These are phyloP conservation scores for Psettodes erumei DNA, from an alignment of 2,113 vertebrate species.

Conservation along the genomic window DNA sequence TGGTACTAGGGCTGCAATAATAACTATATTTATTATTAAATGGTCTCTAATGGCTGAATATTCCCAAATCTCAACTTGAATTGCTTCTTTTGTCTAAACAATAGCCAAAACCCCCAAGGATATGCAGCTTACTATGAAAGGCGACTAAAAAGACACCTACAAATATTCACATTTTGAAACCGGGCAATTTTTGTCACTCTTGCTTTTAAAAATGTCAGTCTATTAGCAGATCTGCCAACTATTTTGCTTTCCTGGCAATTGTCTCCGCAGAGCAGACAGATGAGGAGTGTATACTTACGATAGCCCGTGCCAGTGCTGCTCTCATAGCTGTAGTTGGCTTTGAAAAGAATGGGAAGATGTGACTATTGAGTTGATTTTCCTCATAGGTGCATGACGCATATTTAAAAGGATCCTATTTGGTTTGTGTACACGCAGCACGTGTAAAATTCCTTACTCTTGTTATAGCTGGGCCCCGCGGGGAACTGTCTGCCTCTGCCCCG, in stretches of 20 bases:
- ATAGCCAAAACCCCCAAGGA: neutral
- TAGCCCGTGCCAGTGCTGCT: slow-evolving; percentile 86
- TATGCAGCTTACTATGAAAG: neutral
- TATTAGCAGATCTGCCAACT: no score
- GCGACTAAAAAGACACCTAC: no score
- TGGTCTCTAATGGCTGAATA: neutral
- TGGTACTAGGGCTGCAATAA: neutral
- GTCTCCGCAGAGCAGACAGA: slow-evolving; percentile 1
- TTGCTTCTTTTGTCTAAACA: neutral
- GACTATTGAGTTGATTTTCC: neutral
- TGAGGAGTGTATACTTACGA: slow-evolving; percentile 81
- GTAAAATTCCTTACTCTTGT: slow-evolving; percentile 70
- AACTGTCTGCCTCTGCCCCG: slow-evolving; percentile 81
- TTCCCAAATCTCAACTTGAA: neutral
- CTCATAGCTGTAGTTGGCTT: slow-evolving; percentile 90
- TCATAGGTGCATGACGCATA: neutral
- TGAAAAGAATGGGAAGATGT: slow-evolving; percentile 41
- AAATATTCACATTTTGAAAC: neutral
- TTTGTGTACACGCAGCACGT: neutral
- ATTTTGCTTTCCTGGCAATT: no score
- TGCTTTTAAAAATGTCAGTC: no score
- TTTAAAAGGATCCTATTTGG: neutral
- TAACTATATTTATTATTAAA: neutral
- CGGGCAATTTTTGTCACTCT: no score
- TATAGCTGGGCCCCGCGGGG: slow-evolving; percentile 87